Percentiles rank a stretch among this genome's conserved stretches.
phyloP scores from a whole-genome alignment of 2,113 vertebrate genomes.

The Alectura lathami region DNA sequence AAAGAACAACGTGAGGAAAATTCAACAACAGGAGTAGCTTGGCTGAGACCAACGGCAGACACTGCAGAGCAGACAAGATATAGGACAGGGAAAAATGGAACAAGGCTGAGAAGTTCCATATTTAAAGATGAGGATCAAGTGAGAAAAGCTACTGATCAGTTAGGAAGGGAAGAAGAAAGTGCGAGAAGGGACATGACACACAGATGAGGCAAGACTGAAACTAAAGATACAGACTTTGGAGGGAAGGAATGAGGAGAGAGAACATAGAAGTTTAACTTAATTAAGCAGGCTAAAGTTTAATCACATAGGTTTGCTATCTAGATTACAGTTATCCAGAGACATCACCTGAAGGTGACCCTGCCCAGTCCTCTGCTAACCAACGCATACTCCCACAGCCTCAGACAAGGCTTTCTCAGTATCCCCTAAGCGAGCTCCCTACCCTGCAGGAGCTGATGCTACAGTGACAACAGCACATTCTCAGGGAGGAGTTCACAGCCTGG shows the following conservation, averaged over 20 bases:
- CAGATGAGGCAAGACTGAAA: neutral
- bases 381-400: neutral
- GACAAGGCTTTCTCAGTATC: neutral
- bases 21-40: neutral
- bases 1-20: neutral
- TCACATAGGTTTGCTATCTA: neutral
- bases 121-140: neutral
- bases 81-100: neutral
- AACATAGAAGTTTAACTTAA: neutral
- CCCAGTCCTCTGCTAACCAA: neutral
- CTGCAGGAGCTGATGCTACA: neutral
- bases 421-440: neutral
- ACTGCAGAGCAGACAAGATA: neutral
- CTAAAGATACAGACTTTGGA: neutral
- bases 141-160: neutral
- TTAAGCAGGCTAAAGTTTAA: too few species aligned
- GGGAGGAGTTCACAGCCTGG: neutral
- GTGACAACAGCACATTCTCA: fast-evolving
- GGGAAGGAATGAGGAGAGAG: neutral
- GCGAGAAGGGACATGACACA: neutral
- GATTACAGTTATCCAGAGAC: neutral
- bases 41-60: neutral
- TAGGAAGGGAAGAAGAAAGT: neutral
- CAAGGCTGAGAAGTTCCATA: neutral
- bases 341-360: neutral